Evolutionary conservation across 2,888 invertebrate species (phyloP), one percentile per base, ranked within the genome.

Genomic region (Nebria brevicollis): DNA sequence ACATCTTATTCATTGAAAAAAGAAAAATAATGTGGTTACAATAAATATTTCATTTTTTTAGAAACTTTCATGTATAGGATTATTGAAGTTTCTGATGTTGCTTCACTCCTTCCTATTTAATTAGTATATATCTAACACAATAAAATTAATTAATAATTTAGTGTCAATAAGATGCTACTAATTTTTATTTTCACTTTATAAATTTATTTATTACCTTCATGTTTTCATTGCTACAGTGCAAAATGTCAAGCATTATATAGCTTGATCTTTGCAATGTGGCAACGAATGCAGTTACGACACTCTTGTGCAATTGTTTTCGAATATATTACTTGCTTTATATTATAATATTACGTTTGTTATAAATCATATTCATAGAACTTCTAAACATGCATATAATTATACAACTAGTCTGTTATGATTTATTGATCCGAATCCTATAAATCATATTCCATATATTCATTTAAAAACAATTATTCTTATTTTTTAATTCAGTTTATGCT

Each of bases 211-310:
- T 13, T 54, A 0, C 13, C 8, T 54, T 54, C 4, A 54, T 54
- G 13, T 54, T 13, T 54, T 8, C 54, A 54, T 54, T 54, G 8
- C 8, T 54, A 11, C 54, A 54, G 4, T 54, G 54, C 54, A 54
- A 54, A 54, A 54, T 54, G 54, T 54, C 54, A 54, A 54, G 4
- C 11, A 54, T 7, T 1, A 2, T 54, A 54, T 7, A 54, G 54
- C 7, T 54, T 54, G 54, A 54, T 54, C 54, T 54, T 54, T 54
- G 13, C 13, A 25, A 34, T 70, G 70, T 70, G 13, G 70, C 70
- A 70, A 70, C 26, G 70, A 70, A 70, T 73, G 73, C 73, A 73
- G 68, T 68, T 68, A n/a, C 73, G 20, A 73, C 13, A 26, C 15
- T 68, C 20, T 73, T 73, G 15, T 73, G 41, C 73, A 73, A 73